Percentiles rank a stretch among this genome's conserved stretches.
These are phyloP conservation scores for Sthenelais limicola DNA, from an alignment of 2,888 invertebrate genomes.

Conservation along the genomic window DNA sequence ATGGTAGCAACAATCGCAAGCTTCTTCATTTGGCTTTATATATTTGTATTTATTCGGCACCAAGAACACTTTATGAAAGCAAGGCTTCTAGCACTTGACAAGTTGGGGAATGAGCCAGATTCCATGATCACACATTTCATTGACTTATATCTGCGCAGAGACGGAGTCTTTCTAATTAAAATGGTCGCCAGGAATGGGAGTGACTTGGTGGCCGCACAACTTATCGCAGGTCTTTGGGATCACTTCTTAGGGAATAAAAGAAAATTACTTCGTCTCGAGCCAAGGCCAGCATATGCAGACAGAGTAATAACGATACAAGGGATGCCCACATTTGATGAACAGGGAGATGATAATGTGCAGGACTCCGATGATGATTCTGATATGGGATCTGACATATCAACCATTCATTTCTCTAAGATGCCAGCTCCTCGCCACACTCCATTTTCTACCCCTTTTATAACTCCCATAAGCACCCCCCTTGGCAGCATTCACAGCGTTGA, in stretches of 20 bases:
- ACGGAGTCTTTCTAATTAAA: constrained; percentile 43
- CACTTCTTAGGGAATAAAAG: constrained; percentile 39
- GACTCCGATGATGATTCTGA: constrained; percentile 18
- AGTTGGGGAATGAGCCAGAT: constrained; percentile 30
- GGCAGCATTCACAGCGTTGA: too few species aligned
- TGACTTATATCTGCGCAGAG: constrained; percentile 39
- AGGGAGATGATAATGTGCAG: constrained; percentile 3
- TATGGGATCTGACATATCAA: background rate
- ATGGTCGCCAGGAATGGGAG: constrained; percentile 45
- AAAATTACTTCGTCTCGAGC: background rate
- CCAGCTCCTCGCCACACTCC: too few species aligned
- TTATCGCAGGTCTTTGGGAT: constrained; percentile 43
- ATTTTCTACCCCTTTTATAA: too few species aligned
- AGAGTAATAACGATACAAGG: background rate
- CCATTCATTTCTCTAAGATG: constrained; percentile 21
- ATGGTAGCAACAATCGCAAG: constrained; percentile 70
- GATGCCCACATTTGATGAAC: constrained; percentile 13
- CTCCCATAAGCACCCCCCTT: too few species aligned
- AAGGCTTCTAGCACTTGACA: constrained; percentile 20
- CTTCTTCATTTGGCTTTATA: constrained; percentile 70
- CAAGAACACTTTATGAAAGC: constrained; percentile 39
- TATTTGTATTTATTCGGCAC: constrained; percentile 16
- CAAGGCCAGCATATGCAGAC: constrained; percentile 6
- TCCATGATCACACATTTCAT: constrained; percentile 35
- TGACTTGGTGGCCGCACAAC: constrained; percentile 45